Evolutionary conservation across 2,888 invertebrate genomes (phyloP).

Genomic region (Galerucella calmariensis): DNA sequence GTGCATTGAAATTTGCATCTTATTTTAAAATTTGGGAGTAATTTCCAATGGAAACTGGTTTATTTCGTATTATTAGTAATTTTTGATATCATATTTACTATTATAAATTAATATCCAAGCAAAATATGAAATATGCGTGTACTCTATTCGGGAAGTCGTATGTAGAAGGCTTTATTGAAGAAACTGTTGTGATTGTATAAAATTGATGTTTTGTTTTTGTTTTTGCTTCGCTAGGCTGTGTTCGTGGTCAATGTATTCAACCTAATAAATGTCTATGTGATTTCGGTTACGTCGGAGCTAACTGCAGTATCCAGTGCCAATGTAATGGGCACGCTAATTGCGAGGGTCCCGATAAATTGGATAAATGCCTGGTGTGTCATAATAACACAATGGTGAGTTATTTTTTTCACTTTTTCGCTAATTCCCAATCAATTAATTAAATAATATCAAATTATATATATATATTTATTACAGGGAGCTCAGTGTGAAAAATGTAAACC

Average conservation of each 20-base stretch:
- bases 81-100: no score
- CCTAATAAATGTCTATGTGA: slow-evolving; percentile 89
- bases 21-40: no score
- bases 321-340: slow-evolving; percentile 96
- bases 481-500: slow-evolving; percentile 93
- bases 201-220: slow-evolving; percentile 27
- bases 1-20: no score
- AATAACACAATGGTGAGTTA: slow-evolving; percentile 86
- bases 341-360: slow-evolving; percentile 84
- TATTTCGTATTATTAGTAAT: no score
- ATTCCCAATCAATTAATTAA: neutral
- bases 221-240: slow-evolving; percentile 71
- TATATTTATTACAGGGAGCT: slow-evolving; percentile 72
- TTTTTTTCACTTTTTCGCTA: no score
- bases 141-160: no score
- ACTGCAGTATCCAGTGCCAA: slow-evolving; percentile 93
- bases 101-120: no score
- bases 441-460: neutral
- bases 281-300: slow-evolving; percentile 94
- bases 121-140: no score
- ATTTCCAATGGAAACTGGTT: no score
- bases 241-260: slow-evolving; percentile 84
- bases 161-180: no score
- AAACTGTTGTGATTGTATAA: no score
- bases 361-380: slow-evolving; percentile 84